Base-by-base conservation (phyloP, 2,888 invertebrate genomes). In the Pachymerium ferrugineum region DNA sequence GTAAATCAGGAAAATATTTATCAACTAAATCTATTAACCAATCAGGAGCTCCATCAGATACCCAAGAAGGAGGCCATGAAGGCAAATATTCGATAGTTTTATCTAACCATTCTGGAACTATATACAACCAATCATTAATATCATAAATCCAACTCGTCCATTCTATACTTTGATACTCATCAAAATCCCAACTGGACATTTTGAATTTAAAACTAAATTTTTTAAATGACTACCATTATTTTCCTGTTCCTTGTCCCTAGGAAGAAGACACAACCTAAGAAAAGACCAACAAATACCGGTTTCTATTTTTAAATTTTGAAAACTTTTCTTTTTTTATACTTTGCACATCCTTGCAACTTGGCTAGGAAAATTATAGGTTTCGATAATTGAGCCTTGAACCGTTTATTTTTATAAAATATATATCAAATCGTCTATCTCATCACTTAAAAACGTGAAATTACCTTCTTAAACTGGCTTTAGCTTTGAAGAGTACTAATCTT, bases 21-120 rank as follows among this genome's bases (percentile, higher is more conserved):
- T 72, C 72, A 14, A 47, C 22, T 8, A 72, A 38, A 5, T 72
- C 72, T 6, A 72, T 47, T 12, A 72, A 14, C 72, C 72, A 72
- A 16, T 72, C 72, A 25, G 72, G 72, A 28, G 72, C 28, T 22
- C 42, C 30, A 14, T 72, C 72, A 2, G 16, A 42, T 2, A 72
- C n/a, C 72, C 72, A 72, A 25, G 72, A 25, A 6, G 72, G 72
- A 25, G 72, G 72, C 72, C 72, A 72, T 25, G 33, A 25, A 4
- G 72, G 72, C 19, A 72, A 42, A 16, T 42, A 72, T 1, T 38
- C 38, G 5, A 72, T 14, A 25, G 38, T n/a, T 12, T 35, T 47
- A 3, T 72, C 72, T 28, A 68, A 68, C 68, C 68, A 68, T n/a
- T 68, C 30, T 30, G 30, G 68, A 68, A 30, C 29, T 29, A 68